Evolutionary conservation across 2,113 vertebrate genomes (phyloP).

Genomic region (Pterocles burchelli): DNA sequence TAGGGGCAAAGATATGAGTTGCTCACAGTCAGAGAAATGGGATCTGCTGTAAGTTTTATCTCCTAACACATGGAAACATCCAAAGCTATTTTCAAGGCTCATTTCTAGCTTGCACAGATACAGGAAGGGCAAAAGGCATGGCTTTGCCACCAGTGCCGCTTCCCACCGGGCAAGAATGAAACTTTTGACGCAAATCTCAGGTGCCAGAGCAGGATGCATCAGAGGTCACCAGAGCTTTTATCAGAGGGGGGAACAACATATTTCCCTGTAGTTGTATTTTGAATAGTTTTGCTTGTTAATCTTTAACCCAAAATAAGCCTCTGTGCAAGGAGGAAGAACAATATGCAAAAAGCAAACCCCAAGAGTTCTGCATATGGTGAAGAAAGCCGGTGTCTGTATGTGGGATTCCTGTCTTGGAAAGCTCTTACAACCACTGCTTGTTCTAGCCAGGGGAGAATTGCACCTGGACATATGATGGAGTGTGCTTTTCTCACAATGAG

Average conservation of each 20-base stretch:
- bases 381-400: background rate
- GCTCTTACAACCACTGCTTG: background rate
- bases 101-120: background rate
- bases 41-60: background rate
- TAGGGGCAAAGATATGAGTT: accelerated
- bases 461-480: too few species aligned
- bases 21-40: background rate
- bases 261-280: background rate
- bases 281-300: background rate
- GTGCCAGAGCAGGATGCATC: background rate
- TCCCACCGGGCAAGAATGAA: accelerated
- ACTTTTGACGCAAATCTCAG: accelerated
- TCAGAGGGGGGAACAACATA: background rate
- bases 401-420: background rate
- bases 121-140: background rate
- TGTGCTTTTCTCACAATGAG: background rate
- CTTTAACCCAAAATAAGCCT: background rate
- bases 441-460: background rate
- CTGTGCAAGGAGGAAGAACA: background rate
- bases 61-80: background rate
- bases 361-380: background rate
- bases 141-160: background rate
- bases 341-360: background rate
- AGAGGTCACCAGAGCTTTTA: background rate
- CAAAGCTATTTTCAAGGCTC: background rate